These are phyloP conservation scores for Drosophila yakuba DNA, from an alignment of 1,140 invertebrate species.

Conservation along the genomic window DNA sequence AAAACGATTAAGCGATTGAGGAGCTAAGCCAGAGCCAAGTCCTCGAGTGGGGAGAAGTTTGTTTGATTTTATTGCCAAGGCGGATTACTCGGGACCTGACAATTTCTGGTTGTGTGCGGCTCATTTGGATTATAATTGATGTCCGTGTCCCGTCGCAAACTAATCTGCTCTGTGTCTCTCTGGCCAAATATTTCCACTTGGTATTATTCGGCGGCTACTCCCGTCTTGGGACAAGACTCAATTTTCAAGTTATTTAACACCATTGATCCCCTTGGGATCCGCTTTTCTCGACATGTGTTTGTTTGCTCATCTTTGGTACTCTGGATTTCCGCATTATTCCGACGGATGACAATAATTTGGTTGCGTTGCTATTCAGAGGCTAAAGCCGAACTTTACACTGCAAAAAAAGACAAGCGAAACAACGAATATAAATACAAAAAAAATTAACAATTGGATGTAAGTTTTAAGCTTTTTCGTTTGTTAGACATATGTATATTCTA, in stretches of 20 bases:
- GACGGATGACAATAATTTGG: constrained; percentile 27
- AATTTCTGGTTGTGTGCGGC: constrained; percentile 58
- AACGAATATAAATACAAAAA: too few relatives aligned
- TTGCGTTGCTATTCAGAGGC: not conserved
- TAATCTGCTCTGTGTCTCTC: constrained; percentile 52
- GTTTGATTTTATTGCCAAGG: constrained; percentile 75
- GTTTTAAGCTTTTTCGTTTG: too few relatives aligned
- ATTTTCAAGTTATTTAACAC: constrained; percentile 78
- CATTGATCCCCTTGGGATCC: constrained; percentile 30
- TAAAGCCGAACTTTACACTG: not conserved
- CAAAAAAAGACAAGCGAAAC: not conserved
- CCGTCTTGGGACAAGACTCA: constrained; percentile 36
- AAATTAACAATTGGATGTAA: too few relatives aligned
- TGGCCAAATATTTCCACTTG: constrained; percentile 38
- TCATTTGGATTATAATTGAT: constrained; percentile 83
- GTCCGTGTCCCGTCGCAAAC: constrained; percentile 58
- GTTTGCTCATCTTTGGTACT: not conserved
- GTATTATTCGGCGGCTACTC: constrained; percentile 53
- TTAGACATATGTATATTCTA: not conserved
- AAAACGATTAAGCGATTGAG: constrained; percentile 80
- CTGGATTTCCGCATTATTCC: constrained; percentile 6
- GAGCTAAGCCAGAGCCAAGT: constrained; percentile 58
- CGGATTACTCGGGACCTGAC: constrained; percentile 60
- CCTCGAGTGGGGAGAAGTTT: constrained; percentile 46
- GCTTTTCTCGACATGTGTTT: constrained; percentile 10